A percentile compares a stretch with the other conserved stretches of the same genome.
Evolutionary conservation across 2,113 vertebrate genomes (phyloP).

Genomic region (Varanus komodoensis): DNA sequence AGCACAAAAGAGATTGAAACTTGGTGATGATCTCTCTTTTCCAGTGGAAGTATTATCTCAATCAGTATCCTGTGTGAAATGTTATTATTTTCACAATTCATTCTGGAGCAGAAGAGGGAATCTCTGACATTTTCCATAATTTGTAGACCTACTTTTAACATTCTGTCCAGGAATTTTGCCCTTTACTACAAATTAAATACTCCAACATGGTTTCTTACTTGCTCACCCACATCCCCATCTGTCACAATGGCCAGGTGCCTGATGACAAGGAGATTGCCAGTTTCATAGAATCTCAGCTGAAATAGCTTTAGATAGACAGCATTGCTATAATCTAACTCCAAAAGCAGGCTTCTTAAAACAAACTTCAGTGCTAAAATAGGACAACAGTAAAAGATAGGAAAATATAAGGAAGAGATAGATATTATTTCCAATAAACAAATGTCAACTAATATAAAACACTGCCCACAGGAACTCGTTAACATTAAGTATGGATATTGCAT

Average conservation of each 20-base stretch:
- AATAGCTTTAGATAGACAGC: constrained; percentile 52
- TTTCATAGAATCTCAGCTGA: constrained; percentile 50
- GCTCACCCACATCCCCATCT: constrained; percentile 66
- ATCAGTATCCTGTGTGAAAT: neutral
- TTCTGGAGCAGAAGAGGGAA: rapidly evolving
- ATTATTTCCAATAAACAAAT: constrained; percentile 54
- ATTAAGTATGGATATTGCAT: neutral
- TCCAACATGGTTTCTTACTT: constrained; percentile 61
- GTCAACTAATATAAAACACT: constrained; percentile 50
- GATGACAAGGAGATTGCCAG: constrained; percentile 49
- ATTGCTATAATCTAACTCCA: constrained; percentile 36
- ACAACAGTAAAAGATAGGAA: constrained; percentile 35
- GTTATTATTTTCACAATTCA: constrained; percentile 28
- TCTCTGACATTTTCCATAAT: constrained; percentile 8
- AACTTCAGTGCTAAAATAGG: neutral
- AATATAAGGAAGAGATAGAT: neutral
- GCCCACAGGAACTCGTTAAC: neutral
- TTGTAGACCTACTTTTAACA: constrained; percentile 31
- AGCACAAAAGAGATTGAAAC: neutral
- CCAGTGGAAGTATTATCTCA: neutral
- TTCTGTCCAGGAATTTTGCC: constrained; percentile 66
- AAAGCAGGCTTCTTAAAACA: constrained; percentile 31
- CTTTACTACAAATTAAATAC: constrained; percentile 69
- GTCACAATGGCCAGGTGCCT: constrained; percentile 66
- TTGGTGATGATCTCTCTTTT: neutral